Conservation (phyloP, 2,888 invertebrate species). For the Aproaerema taeniolella region DNA sequence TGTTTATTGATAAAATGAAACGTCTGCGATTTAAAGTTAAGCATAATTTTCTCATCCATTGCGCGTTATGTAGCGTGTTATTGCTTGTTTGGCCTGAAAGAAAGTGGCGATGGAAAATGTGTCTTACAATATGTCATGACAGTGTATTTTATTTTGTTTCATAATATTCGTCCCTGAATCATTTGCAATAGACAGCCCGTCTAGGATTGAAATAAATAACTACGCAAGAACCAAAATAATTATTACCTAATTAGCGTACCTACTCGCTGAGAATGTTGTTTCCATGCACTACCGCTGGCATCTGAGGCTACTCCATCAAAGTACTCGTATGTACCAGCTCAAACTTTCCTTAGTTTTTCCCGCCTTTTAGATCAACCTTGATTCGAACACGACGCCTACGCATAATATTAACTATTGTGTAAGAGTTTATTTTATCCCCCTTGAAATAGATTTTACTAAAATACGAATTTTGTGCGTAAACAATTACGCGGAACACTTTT, state of each 20-base stretch:
- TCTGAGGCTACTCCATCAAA: slow-evolving; percentile 25
- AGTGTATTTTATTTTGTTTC: slow-evolving; percentile 12
- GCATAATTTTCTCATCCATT: slow-evolving; percentile 27
- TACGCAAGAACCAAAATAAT: slow-evolving; percentile 31
- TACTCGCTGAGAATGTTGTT: slow-evolving; percentile 12
- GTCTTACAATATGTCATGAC: background rate
- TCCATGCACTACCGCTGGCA: slow-evolving; percentile 5
- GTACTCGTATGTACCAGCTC: too few species aligned
- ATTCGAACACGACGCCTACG: slow-evolving; percentile 49
- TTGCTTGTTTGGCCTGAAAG: too few species aligned
- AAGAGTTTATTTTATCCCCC: slow-evolving; percentile 51
- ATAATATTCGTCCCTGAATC: slow-evolving; percentile 33
- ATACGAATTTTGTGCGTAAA: too few species aligned
- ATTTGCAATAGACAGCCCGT: slow-evolving; percentile 44
- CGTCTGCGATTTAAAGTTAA: slow-evolving; percentile 18
- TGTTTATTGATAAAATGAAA: slow-evolving; percentile 49
- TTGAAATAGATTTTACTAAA: slow-evolving; percentile 24
- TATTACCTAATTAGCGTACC: slow-evolving; percentile 16
- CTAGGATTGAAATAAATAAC: slow-evolving; percentile 30
- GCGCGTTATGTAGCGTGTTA: slow-evolving; percentile 24
- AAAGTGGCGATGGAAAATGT: slow-evolving; percentile 1
- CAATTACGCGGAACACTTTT: too few species aligned
- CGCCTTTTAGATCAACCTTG: slow-evolving; percentile 62
- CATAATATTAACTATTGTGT: slow-evolving; percentile 48
- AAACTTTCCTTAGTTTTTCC: slow-evolving; percentile 44